Base-by-base conservation (phyloP, 2,113 vertebrate genomes). In the Ctenomys sociabilis region DNA sequence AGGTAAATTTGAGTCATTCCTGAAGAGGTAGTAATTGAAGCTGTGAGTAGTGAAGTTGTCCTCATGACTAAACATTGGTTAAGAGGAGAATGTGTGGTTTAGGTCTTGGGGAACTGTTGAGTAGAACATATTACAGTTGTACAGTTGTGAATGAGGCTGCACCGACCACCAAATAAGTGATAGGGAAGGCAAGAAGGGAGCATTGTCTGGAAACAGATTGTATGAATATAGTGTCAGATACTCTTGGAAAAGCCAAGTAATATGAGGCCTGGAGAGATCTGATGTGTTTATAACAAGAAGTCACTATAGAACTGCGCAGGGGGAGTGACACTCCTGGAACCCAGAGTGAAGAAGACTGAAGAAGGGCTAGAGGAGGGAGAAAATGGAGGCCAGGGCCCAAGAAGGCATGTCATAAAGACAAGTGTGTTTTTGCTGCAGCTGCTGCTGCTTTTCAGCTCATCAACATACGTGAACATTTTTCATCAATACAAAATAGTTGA, bases 131-230 rank as follows among this genome's bases (percentile, higher is more conserved):
- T 32, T 17, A 3, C 40, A 43, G 10, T 80, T 5, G 13, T 43
- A 21, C 22, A 45, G 16, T 68, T 30, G 45, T 52, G 52, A 19
- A 3, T 0, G 40, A 30, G n/a, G 14, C 1, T 4, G 1, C 21
- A 3, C 3, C 19, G 32, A n/a, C 81, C 14, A n/a, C 37, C 26
- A 32, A 40, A 52, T 37, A 72, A 72, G 68, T n/a, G 10, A 28
- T 28, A 40, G 57, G 72, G 52, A 72, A 90, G 45, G 37, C 72
- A 77, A 37, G 66, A 57, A 49, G 24, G 30, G 35, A 66, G 43
- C 19, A 26, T 24, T 28, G n/a, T 11, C 61, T 19, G 40, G 84
- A 85, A 70, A 80, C 0, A 32, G 49, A 30, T 14, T 28, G 32
- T 59, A 32, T 54, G 35, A 35, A 19, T 32, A 16, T 0, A 3